These are phyloP conservation scores for Scaptodrosophila latifasciaeformis DNA, from an alignment of 2,888 invertebrate species.

Conservation along the genomic window DNA sequence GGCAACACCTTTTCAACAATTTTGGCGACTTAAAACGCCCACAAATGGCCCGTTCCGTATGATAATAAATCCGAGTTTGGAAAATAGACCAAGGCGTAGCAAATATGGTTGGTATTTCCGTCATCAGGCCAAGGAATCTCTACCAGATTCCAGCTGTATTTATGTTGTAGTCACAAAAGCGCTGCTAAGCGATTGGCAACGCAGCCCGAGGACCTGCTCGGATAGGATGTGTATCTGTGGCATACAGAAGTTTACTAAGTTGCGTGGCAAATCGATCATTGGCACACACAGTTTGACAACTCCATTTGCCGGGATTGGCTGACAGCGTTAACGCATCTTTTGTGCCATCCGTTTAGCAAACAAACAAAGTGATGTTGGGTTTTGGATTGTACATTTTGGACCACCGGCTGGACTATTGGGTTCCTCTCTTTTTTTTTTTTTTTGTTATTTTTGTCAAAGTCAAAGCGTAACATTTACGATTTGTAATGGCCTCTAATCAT, in stretches of 20 bases:
- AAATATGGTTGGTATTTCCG: slow-evolving; percentile 2
- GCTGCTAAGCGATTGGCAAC: slow-evolving; percentile 63
- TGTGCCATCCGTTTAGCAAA: slow-evolving; percentile 15
- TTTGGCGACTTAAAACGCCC: slow-evolving; percentile 4
- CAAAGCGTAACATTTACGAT: slow-evolving; percentile 64
- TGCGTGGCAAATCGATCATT: slow-evolving; percentile 71
- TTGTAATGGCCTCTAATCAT: slow-evolving; percentile 65
- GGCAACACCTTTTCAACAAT: slow-evolving; percentile 54
- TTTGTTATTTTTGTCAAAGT: slow-evolving; percentile 14
- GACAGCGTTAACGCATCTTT: slow-evolving; percentile 1
- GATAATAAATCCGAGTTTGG: too few relatives aligned
- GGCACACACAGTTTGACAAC: slow-evolving; percentile 64
- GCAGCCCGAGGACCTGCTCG: slow-evolving; percentile 26
- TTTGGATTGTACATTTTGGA: slow-evolving; percentile 21
- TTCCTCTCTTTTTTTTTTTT: neutral
- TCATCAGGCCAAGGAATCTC: too few relatives aligned
- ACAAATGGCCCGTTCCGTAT: neutral
- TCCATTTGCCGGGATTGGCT: slow-evolving; percentile 44
- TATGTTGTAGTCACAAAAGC: slow-evolving; percentile 53
- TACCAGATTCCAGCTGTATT: too few relatives aligned
- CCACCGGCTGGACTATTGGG: slow-evolving; percentile 28
- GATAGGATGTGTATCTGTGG: neutral
- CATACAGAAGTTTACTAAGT: slow-evolving; percentile 53
- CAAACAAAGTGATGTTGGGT: slow-evolving; percentile 20
- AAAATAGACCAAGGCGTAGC: slow-evolving; percentile 6